phyloP scores from a whole-genome alignment of 2,888 invertebrate genomes.

The Liopterus haemorrhoidalis region DNA sequence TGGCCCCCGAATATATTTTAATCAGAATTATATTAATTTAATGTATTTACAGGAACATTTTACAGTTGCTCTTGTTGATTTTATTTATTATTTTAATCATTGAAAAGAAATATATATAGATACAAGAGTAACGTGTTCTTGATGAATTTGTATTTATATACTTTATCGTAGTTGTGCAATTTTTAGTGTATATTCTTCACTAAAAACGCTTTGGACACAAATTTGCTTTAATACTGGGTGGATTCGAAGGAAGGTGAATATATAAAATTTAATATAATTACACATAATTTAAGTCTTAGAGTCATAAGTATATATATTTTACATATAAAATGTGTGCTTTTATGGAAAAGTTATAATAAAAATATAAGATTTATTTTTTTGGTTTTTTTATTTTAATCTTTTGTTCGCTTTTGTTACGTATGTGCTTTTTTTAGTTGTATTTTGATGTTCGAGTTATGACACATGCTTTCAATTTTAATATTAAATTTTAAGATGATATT shows the following conservation, averaged over 20 bases:
- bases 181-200: conserved; percentile 18
- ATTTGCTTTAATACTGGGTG: conserved; percentile 22
- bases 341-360: conserved; percentile 41
- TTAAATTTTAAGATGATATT: too few relatives aligned
- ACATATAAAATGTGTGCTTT: conserved; percentile 42
- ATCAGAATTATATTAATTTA: too few relatives aligned
- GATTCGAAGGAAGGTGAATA: conserved; percentile 19
- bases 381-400: conserved; percentile 15
- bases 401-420: conserved; percentile 5
- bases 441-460: too few relatives aligned
- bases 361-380: conserved; percentile 22
- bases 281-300: conserved; percentile 20
- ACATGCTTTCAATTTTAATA: too few relatives aligned
- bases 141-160: too few relatives aligned
- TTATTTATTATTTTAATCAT: too few relatives aligned
- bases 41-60: too few relatives aligned
- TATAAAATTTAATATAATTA: conserved; percentile 15
- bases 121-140: conserved; percentile 20
- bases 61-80: too few relatives aligned
- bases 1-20: too few relatives aligned
- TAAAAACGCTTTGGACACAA: conserved; percentile 21
- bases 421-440: too few relatives aligned
- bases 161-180: conserved; percentile 22
- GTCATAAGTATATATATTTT: conserved; percentile 37
- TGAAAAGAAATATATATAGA: too few relatives aligned